Evolutionary conservation across 2,113 vertebrate species (phyloP), one percentile per base, ranked within the genome.

Genomic region (Syrmaticus mikado): DNA sequence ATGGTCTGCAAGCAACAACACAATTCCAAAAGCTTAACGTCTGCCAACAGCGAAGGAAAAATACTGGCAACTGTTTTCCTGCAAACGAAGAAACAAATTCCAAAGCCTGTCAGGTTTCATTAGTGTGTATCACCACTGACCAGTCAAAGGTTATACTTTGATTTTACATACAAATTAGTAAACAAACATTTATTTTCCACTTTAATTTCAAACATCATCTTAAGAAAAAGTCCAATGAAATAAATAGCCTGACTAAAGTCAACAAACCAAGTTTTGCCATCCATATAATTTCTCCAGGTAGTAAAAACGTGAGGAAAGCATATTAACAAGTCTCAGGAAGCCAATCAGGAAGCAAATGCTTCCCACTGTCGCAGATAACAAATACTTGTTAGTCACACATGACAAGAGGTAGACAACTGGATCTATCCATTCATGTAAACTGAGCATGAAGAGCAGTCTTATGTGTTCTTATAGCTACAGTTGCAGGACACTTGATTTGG

Each of bases 1-100:
- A 95, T 67, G 70, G n/a, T 58, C 40, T 36, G 57, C 24, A 92
- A 92, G 80, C 76, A 93, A 32, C 85, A 94, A 65, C 43, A 92
- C 53, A 88, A 87, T 21, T 80, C 19, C 76, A 67, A 92, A 89
- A 90, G 68, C 78, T 82, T 83, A 28, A 43, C 10, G 61, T 67
- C 73, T 92, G 85, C 79, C 82, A 92, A 60, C 21, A 53, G 11
- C 16, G 62, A 65, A 80, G 68, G 60, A 75, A 94, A 70, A 85
- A 34, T 53, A 52, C 41, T 82, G 84, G 82, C 87, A 92, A 62
- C 82, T 82, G 74, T 85, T 45, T 48, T 82, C 75, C 46, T 82
- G 55, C 80, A 86, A 71, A 70, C 1, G 18, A 93, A 93, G 82
- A 84, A 85, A 79, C 13, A 77, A 87, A 91, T 64, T 89, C 57